phyloP scores from a whole-genome alignment of 1,140 invertebrate species.

The Bradynema listronoti region DNA sequence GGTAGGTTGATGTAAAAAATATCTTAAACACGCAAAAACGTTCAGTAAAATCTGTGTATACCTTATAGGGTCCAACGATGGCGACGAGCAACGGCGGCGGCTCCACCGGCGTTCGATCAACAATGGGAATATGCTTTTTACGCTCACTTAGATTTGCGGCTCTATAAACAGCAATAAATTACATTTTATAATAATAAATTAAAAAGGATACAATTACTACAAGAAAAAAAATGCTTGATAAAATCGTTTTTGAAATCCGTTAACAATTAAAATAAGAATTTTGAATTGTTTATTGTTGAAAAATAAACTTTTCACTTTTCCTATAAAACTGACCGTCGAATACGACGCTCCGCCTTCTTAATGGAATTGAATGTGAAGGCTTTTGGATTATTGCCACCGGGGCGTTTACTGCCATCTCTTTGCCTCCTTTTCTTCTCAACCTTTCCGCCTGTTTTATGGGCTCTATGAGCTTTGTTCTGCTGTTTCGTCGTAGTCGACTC shows the following conservation, averaged over 20 bases:
- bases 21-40: too few relatives aligned
- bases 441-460: conserved; percentile 33
- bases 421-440: conserved; percentile 25
- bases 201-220: too few relatives aligned
- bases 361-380: conserved; percentile 91
- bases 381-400: conserved; percentile 73
- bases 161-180: conserved; percentile 60
- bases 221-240: too few relatives aligned
- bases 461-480: conserved; percentile 10
- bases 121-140: conserved; percentile 83
- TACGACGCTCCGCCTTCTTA: conserved; percentile 75
- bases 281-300: too few relatives aligned
- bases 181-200: too few relatives aligned
- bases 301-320: too few relatives aligned
- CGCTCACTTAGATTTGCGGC: conserved; percentile 88
- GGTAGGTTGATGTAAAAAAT: too few relatives aligned
- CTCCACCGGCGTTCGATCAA: conserved; percentile 84
- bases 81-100: conserved; percentile 81
- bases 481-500: too few relatives aligned
- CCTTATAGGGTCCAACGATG: conserved; percentile 90
- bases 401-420: neutral
- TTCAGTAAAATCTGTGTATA: too few relatives aligned
- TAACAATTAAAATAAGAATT: neutral
- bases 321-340: conserved; percentile 66
- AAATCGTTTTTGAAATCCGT: too few relatives aligned